phyloP scores from a whole-genome alignment of 2,113 vertebrate genomes.

The Noturus placidus region DNA sequence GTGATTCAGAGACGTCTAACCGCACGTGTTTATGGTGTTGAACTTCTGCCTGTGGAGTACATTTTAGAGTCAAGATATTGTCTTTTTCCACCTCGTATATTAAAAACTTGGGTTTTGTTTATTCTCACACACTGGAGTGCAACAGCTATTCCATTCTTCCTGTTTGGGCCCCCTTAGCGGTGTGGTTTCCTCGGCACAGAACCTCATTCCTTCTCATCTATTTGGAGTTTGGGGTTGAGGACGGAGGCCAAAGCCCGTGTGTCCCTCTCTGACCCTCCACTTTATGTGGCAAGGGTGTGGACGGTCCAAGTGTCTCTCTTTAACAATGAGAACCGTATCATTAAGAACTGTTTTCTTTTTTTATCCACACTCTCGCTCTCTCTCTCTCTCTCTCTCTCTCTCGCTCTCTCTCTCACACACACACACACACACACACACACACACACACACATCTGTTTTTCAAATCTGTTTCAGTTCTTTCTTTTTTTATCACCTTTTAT shows the following conservation, averaged over 20 bases:
- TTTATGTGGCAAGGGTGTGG: conserved; percentile 26
- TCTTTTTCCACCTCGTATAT: neutral
- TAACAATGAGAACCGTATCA: conserved; percentile 1
- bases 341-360: neutral
- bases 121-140: conserved; percentile 46
- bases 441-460: conserved; percentile 31
- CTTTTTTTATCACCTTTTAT: neutral
- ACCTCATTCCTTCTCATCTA: conserved; percentile 66
- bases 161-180: conserved; percentile 61
- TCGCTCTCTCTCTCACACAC: too few relatives aligned
- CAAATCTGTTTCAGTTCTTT: conserved; percentile 9
- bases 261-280: conserved; percentile 36
- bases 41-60: neutral
- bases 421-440: neutral
- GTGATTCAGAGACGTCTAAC: conserved; percentile 39
- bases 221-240: conserved; percentile 62
- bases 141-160: conserved; percentile 54
- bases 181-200: conserved; percentile 65
- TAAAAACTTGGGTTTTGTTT: neutral
- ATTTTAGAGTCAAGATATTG: neutral
- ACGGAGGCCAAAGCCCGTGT: conserved; percentile 57
- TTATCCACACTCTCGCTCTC: neutral
- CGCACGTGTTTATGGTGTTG: conserved; percentile 12
- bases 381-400: too few relatives aligned
- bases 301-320: conserved; percentile 19